Conservation (phyloP, 2,888 invertebrate genomes). For the Formica aserva region DNA sequence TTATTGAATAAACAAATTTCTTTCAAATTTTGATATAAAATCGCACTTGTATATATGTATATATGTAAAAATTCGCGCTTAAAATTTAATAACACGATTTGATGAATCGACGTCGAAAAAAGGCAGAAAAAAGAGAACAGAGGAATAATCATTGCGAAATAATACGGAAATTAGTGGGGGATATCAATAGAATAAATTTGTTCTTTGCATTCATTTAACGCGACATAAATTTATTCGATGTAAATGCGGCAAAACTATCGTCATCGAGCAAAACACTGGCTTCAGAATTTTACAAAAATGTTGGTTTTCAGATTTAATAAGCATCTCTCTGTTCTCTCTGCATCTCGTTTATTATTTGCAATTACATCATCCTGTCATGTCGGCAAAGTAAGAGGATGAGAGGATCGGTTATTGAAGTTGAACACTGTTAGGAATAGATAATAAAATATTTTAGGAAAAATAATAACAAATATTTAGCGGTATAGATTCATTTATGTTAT, state of each 20-base stretch:
- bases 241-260: not conserved
- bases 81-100: slow-evolving; percentile 14
- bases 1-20: not conserved
- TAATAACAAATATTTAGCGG: not conserved
- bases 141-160: slow-evolving; percentile 1
- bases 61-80: not conserved
- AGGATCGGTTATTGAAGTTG: not conserved
- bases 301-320: slow-evolving; percentile 26
- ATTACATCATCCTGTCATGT: not conserved
- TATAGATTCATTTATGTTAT: not conserved
- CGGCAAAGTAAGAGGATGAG: not conserved
- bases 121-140: not conserved
- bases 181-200: slow-evolving; percentile 18
- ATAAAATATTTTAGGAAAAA: not conserved
- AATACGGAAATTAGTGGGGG: slow-evolving; percentile 4
- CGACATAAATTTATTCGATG: slow-evolving; percentile 14
- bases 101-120: slow-evolving; percentile 5
- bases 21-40: not conserved
- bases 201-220: not conserved
- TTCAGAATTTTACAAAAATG: slow-evolving; percentile 12
- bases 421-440: not conserved
- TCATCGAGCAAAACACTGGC: not conserved
- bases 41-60: not conserved
- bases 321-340: not conserved
- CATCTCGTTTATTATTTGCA: not conserved